Percentiles rank a stretch among this genome's conserved stretches.
Evolutionary conservation across 2,888 invertebrate species (phyloP).

Genomic region (Lasioglossum malachurum): DNA sequence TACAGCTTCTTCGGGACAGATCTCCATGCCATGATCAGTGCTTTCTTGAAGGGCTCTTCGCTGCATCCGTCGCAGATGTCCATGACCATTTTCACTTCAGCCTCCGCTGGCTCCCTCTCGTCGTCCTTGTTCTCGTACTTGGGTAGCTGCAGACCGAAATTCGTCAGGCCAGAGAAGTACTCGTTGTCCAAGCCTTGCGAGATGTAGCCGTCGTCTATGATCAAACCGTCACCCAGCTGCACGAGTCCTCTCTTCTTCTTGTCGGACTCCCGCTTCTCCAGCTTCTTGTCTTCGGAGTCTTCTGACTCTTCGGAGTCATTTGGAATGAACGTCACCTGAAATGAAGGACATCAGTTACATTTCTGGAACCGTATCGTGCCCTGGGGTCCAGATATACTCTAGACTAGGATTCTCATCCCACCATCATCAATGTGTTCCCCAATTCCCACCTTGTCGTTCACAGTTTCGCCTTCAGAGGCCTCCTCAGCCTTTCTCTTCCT

Average conservation of each 20-base stretch:
- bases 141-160: conserved; percentile 88
- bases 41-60: conserved; percentile 92
- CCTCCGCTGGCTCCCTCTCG: conserved; percentile 93
- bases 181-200: conserved; percentile 86
- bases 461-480: neutral
- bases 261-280: conserved; percentile 63
- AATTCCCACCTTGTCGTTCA: conserved; percentile 21
- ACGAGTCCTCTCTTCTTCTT: conserved; percentile 89
- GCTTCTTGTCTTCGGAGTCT: conserved; percentile 49
- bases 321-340: conserved; percentile 72
- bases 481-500: conserved; percentile 63
- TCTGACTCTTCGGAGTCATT: conserved; percentile 25
- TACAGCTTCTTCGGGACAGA: conserved; percentile 90
- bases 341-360: neutral
- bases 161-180: conserved; percentile 88
- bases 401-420: neutral
- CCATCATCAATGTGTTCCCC: neutral
- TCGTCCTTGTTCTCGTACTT: conserved; percentile 85
- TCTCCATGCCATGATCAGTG: conserved; percentile 92
- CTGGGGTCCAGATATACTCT: neutral
- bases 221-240: conserved; percentile 88
- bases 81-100: conserved; percentile 93
- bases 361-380: too few species aligned
- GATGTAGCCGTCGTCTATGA: conserved; percentile 88
- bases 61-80: conserved; percentile 91